phyloP scores from a whole-genome alignment of 2,797 vertebrate genomes.

The Mergus octosetaceus region DNA sequence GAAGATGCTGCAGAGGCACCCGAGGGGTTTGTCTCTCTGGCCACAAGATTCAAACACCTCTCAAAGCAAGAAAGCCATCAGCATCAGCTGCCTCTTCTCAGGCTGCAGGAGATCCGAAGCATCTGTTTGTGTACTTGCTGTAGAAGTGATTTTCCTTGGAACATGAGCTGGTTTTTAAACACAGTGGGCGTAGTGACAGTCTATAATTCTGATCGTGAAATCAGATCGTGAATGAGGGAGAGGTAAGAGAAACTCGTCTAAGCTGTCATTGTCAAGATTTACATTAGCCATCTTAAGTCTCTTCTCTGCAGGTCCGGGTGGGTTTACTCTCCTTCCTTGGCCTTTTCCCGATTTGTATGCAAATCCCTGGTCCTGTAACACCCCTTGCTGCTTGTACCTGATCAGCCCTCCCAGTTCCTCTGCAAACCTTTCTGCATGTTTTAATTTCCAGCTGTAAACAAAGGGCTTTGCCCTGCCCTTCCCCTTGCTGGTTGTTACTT shows the following conservation, averaged over 20 bases:
- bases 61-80: not conserved
- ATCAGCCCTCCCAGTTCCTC: not conserved
- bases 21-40: not conserved
- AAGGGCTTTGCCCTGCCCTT: not conserved
- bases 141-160: conserved; percentile 30
- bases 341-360: rapidly evolving
- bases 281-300: not conserved
- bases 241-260: not conserved
- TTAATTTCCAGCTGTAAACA: not conserved
- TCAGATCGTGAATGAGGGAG: conserved; percentile 6
- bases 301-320: not conserved
- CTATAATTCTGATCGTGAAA: conserved; percentile 9
- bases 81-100: not conserved
- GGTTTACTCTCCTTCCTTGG: not conserved
- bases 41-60: not conserved
- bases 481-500: not conserved
- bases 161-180: conserved; percentile 54
- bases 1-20: not conserved
- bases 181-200: conserved; percentile 12
- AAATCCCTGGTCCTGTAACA: not conserved
- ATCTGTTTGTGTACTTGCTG: not conserved
- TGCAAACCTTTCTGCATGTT: not conserved
- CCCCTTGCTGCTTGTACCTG: not conserved
- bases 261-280: not conserved
- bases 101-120: rapidly evolving